Base-by-base conservation (phyloP, 2,797 vertebrate genomes). In the Ceryle rudis region DNA sequence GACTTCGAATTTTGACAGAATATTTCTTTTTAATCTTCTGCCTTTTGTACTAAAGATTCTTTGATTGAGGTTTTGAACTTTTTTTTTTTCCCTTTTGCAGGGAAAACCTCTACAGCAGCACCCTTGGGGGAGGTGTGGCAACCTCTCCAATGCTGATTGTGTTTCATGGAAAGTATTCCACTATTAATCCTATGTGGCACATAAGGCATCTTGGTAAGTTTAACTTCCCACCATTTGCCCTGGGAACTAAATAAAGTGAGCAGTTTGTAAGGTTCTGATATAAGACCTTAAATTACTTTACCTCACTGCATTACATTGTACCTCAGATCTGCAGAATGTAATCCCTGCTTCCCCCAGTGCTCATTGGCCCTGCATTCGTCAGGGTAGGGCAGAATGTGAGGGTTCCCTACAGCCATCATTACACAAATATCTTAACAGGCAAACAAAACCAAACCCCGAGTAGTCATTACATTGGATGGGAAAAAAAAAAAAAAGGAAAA, bases 61-160 rank as follows among this genome's bases (percentile, higher is more conserved):
- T 52, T 70, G 25, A 42, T 49, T 9, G 6, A 52, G 6, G 5
- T 69, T 89, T 89, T 64, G 15, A 89, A 55, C 3, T 26, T 65
- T 5, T 39, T 26, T 67, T 5, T 25, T 52, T 73, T 69, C 17
- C 26, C 14, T 44, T 90, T 79, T 89, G 35, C 90, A 98, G 98
- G 86, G 98, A 98, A 90, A 98, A 98, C 67, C 97, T 98, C n/a
- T 98, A 98, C 46, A 98, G 98, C 95, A 98, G 98, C 86, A 98
- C 97, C 33, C 95, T 98, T 71, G 98, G 97, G 21, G 98, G 98
- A 62, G 98, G 98, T 0, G 98, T 98, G 82, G 98, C 98, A 66
- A 98, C 98, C 19, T 97, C 98, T 17, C 98, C 98, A 1, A 98
- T 98, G 98, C 97, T 98, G 83, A 98, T 98, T 66, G 98, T 98